Conservation (phyloP, 2,888 invertebrate genomes). For the Philhelius pedissequus region DNA sequence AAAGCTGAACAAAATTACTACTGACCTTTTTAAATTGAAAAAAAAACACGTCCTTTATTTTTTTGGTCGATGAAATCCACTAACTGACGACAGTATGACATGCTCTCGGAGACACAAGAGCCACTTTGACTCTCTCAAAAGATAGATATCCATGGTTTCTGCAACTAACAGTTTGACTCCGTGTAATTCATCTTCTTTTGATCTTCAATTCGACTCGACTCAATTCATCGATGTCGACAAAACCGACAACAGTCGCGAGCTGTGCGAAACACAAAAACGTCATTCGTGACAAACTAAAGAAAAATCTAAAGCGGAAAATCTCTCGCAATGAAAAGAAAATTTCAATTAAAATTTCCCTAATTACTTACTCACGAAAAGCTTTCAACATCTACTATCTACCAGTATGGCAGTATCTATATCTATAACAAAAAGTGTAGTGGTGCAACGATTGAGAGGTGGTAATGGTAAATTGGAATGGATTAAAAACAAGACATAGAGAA, state of each 20-base stretch:
- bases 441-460: slow-evolving; percentile 3
- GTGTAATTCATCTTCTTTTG: background rate
- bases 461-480: background rate
- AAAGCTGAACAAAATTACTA: background rate
- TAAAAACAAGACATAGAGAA: background rate
- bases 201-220: background rate
- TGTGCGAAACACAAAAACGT: background rate
- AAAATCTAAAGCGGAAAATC: slow-evolving; percentile 36
- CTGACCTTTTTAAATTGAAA: background rate
- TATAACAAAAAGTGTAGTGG: background rate
- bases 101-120: slow-evolving; percentile 14
- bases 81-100: slow-evolving; percentile 48
- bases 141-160: slow-evolving; percentile 27
- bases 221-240: background rate
- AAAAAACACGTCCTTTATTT: background rate
- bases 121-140: background rate
- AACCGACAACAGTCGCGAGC: background rate
- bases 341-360: slow-evolving; percentile 65
- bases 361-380: slow-evolving; percentile 56
- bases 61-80: slow-evolving; percentile 7
- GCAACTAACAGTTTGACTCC: slow-evolving; percentile 4
- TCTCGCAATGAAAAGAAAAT: slow-evolving; percentile 38
- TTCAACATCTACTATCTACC: too few species aligned
- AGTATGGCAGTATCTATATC: background rate
- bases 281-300: slow-evolving; percentile 24